Conservation (phyloP, 2,888 invertebrate species). For the Catocala nupta region DNA sequence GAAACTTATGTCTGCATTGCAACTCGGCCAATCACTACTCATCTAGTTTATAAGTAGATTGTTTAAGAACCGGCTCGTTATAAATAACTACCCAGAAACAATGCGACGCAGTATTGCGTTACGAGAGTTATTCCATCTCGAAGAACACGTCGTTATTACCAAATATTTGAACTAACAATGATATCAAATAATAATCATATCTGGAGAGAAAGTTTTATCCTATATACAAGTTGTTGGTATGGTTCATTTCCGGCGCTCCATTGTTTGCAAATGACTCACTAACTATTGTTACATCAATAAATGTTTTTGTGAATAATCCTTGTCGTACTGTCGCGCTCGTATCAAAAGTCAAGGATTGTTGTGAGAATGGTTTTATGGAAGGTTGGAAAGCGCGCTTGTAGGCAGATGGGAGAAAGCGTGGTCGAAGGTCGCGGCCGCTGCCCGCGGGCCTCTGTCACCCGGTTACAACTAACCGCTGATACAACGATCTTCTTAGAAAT, state of each 20-base stretch:
- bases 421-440: slow-evolving; percentile 66
- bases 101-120: slow-evolving; percentile 27
- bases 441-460: slow-evolving; percentile 51
- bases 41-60: slow-evolving; percentile 53
- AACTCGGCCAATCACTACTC: slow-evolving; percentile 58
- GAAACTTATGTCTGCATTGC: slow-evolving; percentile 79
- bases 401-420: slow-evolving; percentile 71
- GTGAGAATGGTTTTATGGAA: slow-evolving; percentile 40
- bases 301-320: slow-evolving; percentile 40
- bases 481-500: slow-evolving; percentile 19
- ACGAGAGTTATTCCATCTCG: slow-evolving; percentile 19
- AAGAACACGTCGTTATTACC: slow-evolving; percentile 26
- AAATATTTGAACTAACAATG: slow-evolving; percentile 54
- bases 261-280: slow-evolving; percentile 78
- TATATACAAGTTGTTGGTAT: slow-evolving; percentile 55
- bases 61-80: slow-evolving; percentile 51
- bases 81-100: slow-evolving; percentile 46
- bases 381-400: slow-evolving; percentile 50
- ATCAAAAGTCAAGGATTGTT: slow-evolving; percentile 35
- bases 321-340: slow-evolving; percentile 27
- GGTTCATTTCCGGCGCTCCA: slow-evolving; percentile 70
- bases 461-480: slow-evolving; percentile 42
- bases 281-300: slow-evolving; percentile 56
- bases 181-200: slow-evolving; percentile 58
- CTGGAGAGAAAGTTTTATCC: slow-evolving; percentile 65